phyloP scores from a whole-genome alignment of 1,140 invertebrate species.

The Anoplophora glabripennis region DNA sequence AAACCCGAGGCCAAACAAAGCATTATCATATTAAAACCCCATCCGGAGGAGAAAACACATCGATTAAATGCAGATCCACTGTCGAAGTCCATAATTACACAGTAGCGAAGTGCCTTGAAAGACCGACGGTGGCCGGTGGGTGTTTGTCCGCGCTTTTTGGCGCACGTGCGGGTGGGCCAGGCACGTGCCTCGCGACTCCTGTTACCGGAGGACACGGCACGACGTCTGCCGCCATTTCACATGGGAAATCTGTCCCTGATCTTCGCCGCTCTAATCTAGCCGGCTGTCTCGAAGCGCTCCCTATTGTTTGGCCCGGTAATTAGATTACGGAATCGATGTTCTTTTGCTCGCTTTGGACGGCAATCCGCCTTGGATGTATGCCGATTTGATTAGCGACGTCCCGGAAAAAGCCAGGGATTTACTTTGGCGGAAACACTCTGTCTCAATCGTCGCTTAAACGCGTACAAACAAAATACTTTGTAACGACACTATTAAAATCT shows the following conservation, averaged over 20 bases:
- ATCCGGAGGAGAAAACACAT: background rate
- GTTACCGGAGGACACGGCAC: conserved; percentile 16
- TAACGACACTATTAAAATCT: no score
- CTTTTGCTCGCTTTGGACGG: background rate
- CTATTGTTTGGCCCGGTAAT: conserved; percentile 12
- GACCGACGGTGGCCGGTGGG: conserved; percentile 13
- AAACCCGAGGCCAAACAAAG: no score
- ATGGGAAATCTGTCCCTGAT: conserved; percentile 33
- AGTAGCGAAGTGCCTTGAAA: background rate
- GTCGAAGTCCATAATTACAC: background rate
- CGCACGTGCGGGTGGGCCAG: conserved; percentile 12
- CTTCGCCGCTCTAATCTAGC: conserved; percentile 1
- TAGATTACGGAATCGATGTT: conserved; percentile 5
- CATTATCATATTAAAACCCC: conserved; percentile 14
- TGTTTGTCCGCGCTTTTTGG: conserved; percentile 26
- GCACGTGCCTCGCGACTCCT: conserved; percentile 26
- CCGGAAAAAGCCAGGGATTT: no score
- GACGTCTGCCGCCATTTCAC: conserved; percentile 23
- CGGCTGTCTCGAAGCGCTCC: no score
- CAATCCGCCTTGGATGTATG: no score
- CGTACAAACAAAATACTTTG: no score
- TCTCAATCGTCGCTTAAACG: no score
- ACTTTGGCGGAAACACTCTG: no score
- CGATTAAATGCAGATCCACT: background rate
- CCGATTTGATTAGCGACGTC: no score